phyloP scores from a whole-genome alignment of 1,140 invertebrate species.

The Maniola jurtina region DNA sequence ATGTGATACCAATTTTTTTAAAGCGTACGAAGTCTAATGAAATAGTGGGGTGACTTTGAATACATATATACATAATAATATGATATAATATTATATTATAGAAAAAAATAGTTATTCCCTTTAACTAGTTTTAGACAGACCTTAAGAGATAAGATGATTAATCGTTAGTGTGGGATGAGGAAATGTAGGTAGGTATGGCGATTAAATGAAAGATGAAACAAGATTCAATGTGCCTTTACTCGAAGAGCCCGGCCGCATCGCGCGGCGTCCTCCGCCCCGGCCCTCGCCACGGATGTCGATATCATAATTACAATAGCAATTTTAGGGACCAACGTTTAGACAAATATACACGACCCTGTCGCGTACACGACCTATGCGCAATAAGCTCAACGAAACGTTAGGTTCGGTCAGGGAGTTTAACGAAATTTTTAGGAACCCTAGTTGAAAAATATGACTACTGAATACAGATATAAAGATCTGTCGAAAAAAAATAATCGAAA shows the following conservation, averaged over 20 bases:
- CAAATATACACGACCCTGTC: slow-evolving; percentile 71
- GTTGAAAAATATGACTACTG: slow-evolving; percentile 30
- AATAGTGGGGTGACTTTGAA: slow-evolving; percentile 72
- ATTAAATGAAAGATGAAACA: slow-evolving; percentile 59
- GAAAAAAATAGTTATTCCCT: slow-evolving; percentile 67
- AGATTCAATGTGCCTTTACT: slow-evolving; percentile 76
- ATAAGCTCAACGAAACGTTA: slow-evolving; percentile 53
- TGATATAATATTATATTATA: slow-evolving; percentile 57
- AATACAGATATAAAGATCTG: slow-evolving; percentile 2
- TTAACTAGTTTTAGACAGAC: slow-evolving; percentile 70
- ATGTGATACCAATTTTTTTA: slow-evolving; percentile 71
- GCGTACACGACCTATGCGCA: slow-evolving; percentile 55
- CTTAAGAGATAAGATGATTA: slow-evolving; percentile 49
- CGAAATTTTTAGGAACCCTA: slow-evolving; percentile 45
- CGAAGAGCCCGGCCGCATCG: slow-evolving; percentile 64
- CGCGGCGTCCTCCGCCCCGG: slow-evolving; percentile 56
- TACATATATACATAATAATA: slow-evolving; percentile 54
- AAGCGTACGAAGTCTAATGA: slow-evolving; percentile 59
- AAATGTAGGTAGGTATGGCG: slow-evolving; percentile 62
- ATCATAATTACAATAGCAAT: slow-evolving; percentile 71
- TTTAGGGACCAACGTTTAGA: slow-evolving; percentile 78
- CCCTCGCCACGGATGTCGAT: slow-evolving; percentile 38
- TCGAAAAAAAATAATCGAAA: slow-evolving; percentile 14
- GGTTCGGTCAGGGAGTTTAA: slow-evolving; percentile 39
- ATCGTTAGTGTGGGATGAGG: slow-evolving; percentile 41